These are phyloP conservation scores for Sturmia bella DNA, from an alignment of 2,888 invertebrate genomes.

Conservation along the genomic window DNA sequence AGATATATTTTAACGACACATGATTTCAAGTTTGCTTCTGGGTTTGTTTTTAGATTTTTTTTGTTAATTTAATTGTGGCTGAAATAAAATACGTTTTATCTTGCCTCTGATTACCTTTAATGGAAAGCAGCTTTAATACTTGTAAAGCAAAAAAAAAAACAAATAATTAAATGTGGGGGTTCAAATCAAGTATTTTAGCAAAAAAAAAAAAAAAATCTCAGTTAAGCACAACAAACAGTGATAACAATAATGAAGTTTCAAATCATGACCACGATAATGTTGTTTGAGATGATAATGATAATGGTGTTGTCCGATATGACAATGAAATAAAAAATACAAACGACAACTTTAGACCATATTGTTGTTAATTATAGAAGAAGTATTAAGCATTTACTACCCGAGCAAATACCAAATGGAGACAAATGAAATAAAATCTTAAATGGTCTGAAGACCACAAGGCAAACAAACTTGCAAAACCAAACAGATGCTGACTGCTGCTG, in stretches of 20 bases:
- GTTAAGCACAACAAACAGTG: slow-evolving; percentile 32
- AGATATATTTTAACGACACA: slow-evolving; percentile 11
- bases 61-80: slow-evolving; percentile 8
- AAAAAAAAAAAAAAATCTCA: too few relatives aligned
- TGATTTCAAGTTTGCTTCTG: slow-evolving; percentile 46
- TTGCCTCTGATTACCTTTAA: slow-evolving; percentile 19
- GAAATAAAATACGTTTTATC: slow-evolving; percentile 30
- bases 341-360: slow-evolving; percentile 7
- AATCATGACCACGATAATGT: background rate
- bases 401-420: slow-evolving; percentile 33
- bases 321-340: slow-evolving; percentile 14
- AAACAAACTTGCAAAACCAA: slow-evolving; percentile 12
- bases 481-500: slow-evolving; percentile 43
- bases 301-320: slow-evolving; percentile 19
- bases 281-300: slow-evolving; percentile 14
- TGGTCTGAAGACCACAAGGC: slow-evolving; percentile 36
- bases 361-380: slow-evolving; percentile 1
- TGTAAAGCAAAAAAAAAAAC: slow-evolving; percentile 3
- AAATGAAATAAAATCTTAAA: slow-evolving; percentile 55
- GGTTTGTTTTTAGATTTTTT: background rate
- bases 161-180: slow-evolving; percentile 59
- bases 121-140: background rate
- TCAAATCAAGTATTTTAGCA: slow-evolving; percentile 54
- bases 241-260: slow-evolving; percentile 12
- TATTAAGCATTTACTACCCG: background rate